Evolutionary conservation across 2,797 vertebrate genomes (phyloP), one percentile per base, ranked within the genome.

Genomic region (Gephyroberyx darwinii): DNA sequence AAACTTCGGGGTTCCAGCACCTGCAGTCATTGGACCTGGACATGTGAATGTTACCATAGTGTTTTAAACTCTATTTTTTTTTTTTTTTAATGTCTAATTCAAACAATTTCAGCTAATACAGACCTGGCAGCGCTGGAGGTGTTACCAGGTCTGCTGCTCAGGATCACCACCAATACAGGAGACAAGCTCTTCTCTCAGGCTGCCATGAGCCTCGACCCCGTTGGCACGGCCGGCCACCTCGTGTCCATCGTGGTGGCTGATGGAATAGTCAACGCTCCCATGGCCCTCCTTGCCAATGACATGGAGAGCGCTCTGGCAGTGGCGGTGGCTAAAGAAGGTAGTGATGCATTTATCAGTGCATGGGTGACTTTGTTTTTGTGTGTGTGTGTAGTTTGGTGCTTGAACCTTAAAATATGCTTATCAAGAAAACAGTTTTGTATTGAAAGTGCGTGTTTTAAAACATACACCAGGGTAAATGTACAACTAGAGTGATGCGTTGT

Each of bases 231-330:
- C 0, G 94, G 94, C 12, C 94, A 95, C 75, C 89, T 95, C 10
- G 91, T 95, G 58, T 95, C 94, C 80, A 93, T 94, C 31, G 92
- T 92, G 56, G 90, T 91, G 17, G 85, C 93, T 19, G 85, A 94
- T n/a, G 94, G 94, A 5, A 84, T 94, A 9, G 55, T 20, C 20
- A 92, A 94, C 19, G 83, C 91, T 33, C 93, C 94, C 60, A 90
- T 78, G 0, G 93, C 93, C 17, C 91, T 95, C 51, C 76, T 95
- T 80, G 94, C 93, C 83, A 95, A 95, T 91, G 93, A 94, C 87
- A 92, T 94, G 92, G 77, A 93, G 75, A 93, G 79, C 69, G 89
- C 92, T 2, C 85, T 95, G 78, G 92, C 92, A 16, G 82, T 74
- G n/a, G 90, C 92, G 4, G 85, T 93, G 52, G 91, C 88, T 6